Conservation (phyloP, 2,797 vertebrate species). For the Petrocephalus sullivani region DNA sequence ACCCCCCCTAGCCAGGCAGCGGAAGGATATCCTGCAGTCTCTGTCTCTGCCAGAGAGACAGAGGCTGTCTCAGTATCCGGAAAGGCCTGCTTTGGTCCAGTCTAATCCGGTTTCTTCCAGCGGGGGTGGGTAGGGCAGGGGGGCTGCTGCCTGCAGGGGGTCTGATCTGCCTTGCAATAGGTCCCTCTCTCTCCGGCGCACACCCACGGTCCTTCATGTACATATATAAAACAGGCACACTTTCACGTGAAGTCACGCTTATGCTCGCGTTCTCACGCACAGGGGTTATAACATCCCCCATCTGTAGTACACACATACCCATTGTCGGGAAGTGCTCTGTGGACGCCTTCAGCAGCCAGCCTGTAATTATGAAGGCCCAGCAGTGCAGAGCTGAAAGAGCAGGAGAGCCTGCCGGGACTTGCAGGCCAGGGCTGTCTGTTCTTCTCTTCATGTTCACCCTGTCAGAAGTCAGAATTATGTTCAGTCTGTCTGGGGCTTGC, state of each 20-base stretch:
- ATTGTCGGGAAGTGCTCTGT: background rate
- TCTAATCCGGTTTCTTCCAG: constrained; percentile 4
- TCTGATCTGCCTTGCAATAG: background rate
- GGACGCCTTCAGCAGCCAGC: background rate
- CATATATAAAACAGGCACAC: background rate
- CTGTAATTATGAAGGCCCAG: background rate
- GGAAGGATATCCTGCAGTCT: background rate
- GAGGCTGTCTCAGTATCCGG: background rate
- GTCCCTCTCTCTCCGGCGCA: background rate
- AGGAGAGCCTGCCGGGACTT: background rate
- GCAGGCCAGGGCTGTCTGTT: background rate
- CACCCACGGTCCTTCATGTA: background rate
- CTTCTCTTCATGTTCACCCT: background rate
- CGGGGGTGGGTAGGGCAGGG: constrained; percentile 3
- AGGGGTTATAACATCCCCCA: background rate
- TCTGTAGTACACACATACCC: background rate
- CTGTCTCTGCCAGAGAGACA: background rate
- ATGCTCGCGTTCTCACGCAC: background rate
- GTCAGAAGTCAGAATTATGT: background rate
- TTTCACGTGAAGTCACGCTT: background rate
- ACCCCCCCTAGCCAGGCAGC: background rate
- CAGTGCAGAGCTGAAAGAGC: background rate
- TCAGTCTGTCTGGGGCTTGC: background rate
- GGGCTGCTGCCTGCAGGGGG: background rate
- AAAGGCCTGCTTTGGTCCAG: background rate